phyloP scores from a whole-genome alignment of 1,140 invertebrate species.

The Aphis gossypii region DNA sequence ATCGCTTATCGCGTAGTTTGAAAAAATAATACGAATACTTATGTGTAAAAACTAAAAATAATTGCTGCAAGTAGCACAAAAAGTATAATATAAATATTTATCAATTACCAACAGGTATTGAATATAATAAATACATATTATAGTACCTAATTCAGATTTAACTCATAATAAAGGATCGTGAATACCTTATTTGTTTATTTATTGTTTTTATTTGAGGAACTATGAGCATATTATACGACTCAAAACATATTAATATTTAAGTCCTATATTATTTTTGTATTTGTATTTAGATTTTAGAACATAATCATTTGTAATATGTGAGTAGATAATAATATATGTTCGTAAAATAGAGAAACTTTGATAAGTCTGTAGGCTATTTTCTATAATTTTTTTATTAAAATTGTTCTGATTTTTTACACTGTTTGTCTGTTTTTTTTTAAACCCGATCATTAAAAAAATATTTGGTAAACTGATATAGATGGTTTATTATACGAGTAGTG shows the following conservation, averaged over 20 bases:
- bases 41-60: too few species aligned
- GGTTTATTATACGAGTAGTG: background rate
- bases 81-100: too few species aligned
- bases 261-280: too few species aligned
- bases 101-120: too few species aligned
- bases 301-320: background rate
- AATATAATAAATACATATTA: too few species aligned
- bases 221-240: background rate
- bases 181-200: background rate
- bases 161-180: background rate
- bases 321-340: too few species aligned
- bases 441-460: background rate
- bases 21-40: too few species aligned
- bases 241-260: too few species aligned
- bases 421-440: background rate
- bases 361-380: background rate
- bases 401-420: background rate
- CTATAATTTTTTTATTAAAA: background rate
- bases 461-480: slow-evolving; percentile 19
- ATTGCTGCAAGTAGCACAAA: too few species aligned
- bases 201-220: background rate
- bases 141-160: background rate
- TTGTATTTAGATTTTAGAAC: too few species aligned
- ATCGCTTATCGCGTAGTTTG: too few species aligned
- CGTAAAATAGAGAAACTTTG: background rate